These are phyloP conservation scores for Aleiodes leptofemur DNA, from an alignment of 2,888 invertebrate genomes.

Conservation along the genomic window DNA sequence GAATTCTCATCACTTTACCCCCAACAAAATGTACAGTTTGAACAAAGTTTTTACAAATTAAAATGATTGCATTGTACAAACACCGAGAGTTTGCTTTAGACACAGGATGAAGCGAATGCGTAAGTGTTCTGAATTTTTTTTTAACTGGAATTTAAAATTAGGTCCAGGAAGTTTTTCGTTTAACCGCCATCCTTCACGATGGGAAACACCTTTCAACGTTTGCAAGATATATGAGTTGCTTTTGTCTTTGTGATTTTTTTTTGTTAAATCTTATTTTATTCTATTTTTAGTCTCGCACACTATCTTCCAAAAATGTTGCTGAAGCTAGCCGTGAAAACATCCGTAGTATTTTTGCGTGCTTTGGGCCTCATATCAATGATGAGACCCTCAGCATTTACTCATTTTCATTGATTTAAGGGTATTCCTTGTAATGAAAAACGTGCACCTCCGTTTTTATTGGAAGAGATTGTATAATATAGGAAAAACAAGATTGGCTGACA, in stretches of 20 bases:
- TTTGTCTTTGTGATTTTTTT: constrained; percentile 27
- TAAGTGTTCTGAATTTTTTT: neutral
- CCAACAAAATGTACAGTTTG: neutral
- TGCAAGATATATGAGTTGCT: constrained; percentile 28
- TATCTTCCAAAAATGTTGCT: neutral
- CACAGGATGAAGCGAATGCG: neutral
- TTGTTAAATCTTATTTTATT: neutral
- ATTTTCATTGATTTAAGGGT: no score
- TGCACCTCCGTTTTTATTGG: no score
- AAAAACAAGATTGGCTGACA: no score
- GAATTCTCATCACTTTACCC: neutral
- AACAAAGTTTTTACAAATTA: constrained; percentile 7
- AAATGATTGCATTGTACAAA: neutral
- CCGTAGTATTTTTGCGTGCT: no score
- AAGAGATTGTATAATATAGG: no score
- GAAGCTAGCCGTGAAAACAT: no score
- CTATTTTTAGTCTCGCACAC: neutral
- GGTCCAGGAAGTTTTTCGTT: constrained; percentile 30
- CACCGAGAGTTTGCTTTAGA: neutral
- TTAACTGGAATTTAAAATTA: constrained; percentile 29
- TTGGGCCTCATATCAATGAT: no score
- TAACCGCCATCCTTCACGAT: constrained; percentile 14
- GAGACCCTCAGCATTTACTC: no score
- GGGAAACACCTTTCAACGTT: constrained; percentile 7
- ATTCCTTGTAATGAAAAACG: no score